Conservation (phyloP, 2,888 invertebrate species). For the Bugula neritina region DNA sequence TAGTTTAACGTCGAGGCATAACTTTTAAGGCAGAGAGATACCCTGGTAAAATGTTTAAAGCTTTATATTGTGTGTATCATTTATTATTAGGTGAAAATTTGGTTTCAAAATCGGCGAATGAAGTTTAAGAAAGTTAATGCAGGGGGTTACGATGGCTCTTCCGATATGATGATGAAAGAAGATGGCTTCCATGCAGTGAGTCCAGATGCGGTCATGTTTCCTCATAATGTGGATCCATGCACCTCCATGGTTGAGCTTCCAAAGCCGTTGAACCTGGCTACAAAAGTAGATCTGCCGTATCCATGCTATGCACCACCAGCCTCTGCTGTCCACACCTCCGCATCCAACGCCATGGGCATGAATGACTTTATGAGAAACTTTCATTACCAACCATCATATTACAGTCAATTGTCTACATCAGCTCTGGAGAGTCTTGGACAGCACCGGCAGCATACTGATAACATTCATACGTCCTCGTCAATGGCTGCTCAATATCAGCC, state of each 20-base stretch:
- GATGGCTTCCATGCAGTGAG: slow-evolving; percentile 14
- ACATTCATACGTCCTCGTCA: not conserved
- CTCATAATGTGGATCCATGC: not conserved
- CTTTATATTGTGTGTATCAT: too few species aligned
- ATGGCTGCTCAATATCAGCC: slow-evolving; percentile 7
- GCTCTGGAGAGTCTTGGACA: not conserved
- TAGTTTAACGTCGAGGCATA: too few species aligned
- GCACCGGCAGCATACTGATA: not conserved
- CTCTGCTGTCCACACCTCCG: not conserved
- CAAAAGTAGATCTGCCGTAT: not conserved
- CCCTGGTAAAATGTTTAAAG: too few species aligned
- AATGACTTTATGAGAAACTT: not conserved
- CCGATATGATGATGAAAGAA: slow-evolving; percentile 9
- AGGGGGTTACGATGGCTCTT: not conserved
- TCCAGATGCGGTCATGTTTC: slow-evolving; percentile 14
- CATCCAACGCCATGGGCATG: slow-evolving; percentile 2
- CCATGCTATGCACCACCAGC: slow-evolving; percentile 5
- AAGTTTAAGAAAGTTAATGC: slow-evolving; percentile 58
- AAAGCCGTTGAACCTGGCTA: slow-evolving; percentile 13
- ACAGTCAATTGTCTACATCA: not conserved
- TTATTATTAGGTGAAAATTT: slow-evolving; percentile 71
- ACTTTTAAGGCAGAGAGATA: too few species aligned
- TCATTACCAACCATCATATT: not conserved
- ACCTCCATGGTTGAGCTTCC: not conserved
- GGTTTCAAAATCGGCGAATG: slow-evolving; percentile 98